Conservation (phyloP, 2,797 vertebrate genomes). For the Sebastes elongatus region DNA sequence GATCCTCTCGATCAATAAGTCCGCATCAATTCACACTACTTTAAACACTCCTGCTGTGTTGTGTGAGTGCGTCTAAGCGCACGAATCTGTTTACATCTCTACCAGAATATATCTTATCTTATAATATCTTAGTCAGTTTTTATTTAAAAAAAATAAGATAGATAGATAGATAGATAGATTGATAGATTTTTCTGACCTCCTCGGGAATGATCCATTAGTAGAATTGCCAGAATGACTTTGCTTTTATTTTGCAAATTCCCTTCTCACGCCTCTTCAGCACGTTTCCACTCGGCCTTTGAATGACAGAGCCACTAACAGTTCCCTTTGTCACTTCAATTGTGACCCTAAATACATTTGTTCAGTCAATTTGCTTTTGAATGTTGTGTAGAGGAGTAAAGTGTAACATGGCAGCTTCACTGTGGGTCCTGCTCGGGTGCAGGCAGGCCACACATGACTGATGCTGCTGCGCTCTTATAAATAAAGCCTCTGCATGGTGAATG, state of each 20-base stretch:
- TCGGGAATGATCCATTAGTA: constrained; percentile 24
- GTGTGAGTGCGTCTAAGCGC: background rate
- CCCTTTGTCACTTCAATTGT: constrained; percentile 57
- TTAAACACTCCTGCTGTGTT: background rate
- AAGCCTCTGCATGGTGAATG: background rate
- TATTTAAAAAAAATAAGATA: background rate
- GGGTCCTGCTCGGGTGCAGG: constrained; percentile 16
- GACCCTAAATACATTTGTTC: constrained; percentile 54
- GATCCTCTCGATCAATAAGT: constrained; percentile 49
- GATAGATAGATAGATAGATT: constrained; percentile 49
- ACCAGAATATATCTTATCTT: background rate
- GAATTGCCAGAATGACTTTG: constrained; percentile 17
- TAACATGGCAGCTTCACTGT: background rate
- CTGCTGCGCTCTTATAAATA: constrained; percentile 7
- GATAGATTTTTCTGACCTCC: constrained; percentile 10
- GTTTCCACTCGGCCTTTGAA: constrained; percentile 38
- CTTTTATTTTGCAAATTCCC: constrained; percentile 69
- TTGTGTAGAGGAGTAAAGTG: constrained; percentile 43
- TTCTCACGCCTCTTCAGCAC: constrained; percentile 42
- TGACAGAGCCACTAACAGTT: constrained; percentile 53
- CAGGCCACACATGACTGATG: constrained; percentile 57
- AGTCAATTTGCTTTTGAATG: constrained; percentile 59
- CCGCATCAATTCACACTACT: constrained; percentile 43
- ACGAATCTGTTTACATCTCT: background rate
- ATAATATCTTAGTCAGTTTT: fast-evolving